phyloP scores from a whole-genome alignment of 2,797 vertebrate genomes.

The Tapirus indicus region DNA sequence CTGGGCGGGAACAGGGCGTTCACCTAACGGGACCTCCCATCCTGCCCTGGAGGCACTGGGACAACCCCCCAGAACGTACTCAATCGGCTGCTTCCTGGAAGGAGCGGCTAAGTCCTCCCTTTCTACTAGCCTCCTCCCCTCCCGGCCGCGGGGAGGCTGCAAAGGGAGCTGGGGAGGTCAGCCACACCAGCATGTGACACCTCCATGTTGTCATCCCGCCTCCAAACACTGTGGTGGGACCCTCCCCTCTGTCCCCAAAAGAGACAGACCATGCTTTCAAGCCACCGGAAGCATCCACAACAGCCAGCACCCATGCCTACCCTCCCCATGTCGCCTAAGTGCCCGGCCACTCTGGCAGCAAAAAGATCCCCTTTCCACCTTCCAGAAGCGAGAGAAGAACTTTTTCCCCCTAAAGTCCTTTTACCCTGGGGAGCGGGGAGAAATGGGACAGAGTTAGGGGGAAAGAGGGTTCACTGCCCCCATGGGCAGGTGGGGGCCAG shows the following conservation, averaged over 20 bases:
- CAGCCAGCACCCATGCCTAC: background rate
- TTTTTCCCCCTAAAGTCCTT: background rate
- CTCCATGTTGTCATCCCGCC: background rate
- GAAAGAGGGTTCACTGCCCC: background rate
- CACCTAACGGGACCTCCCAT: conserved; percentile 59
- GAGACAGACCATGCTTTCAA: background rate
- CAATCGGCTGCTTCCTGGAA: background rate
- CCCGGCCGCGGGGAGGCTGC: background rate
- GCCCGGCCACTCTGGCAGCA: background rate
- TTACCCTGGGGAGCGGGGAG: background rate
- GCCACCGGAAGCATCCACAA: background rate
- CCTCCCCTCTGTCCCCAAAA: background rate
- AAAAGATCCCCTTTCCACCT: background rate
- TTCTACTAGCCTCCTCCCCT: background rate
- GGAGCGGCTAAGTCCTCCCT: background rate
- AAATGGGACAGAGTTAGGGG: background rate
- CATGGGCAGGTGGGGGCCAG: background rate
- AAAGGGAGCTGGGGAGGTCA: background rate
- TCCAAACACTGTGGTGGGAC: background rate
- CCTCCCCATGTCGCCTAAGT: background rate
- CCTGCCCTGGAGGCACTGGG: background rate
- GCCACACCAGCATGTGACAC: background rate
- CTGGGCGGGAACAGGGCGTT: background rate
- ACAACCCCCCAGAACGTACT: background rate
- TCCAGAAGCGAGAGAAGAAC: background rate